These are phyloP conservation scores for Aplocera efformata DNA, from an alignment of 2,888 invertebrate genomes.

Conservation along the genomic window DNA sequence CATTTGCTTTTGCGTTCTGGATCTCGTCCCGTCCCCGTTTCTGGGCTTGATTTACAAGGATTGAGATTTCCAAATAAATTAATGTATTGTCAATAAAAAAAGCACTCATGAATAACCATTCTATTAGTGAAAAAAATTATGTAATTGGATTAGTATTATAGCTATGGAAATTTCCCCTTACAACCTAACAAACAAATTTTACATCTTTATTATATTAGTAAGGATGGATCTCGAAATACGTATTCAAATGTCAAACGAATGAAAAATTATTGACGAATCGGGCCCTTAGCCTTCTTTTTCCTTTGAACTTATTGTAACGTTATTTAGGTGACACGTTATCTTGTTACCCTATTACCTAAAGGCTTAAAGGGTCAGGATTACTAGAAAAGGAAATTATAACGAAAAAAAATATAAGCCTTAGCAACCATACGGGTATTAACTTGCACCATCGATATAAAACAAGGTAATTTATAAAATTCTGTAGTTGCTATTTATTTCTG, in stretches of 20 bases:
- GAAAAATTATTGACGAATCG: constrained; percentile 15
- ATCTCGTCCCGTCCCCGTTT: no score
- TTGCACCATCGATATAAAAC: neutral
- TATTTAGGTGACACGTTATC: constrained; percentile 20
- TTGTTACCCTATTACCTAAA: constrained; percentile 16
- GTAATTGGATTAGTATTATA: no score
- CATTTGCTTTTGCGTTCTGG: no score
- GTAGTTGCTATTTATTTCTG: constrained; percentile 2
- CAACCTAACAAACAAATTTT: neutral
- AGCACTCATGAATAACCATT: no score
- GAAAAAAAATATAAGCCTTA: no score
- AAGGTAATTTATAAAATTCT: neutral
- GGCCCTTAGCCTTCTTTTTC: constrained; percentile 4
- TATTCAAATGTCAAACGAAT: constrained; percentile 16
- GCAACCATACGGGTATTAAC: neutral
- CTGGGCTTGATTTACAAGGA: no score
- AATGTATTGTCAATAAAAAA: no score
- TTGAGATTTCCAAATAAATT: no score
- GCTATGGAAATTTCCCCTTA: no score
- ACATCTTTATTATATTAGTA: neutral
- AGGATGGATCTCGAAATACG: neutral
- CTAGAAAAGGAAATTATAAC: no score
- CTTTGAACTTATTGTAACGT: constrained; percentile 14
- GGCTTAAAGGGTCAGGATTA: no score
- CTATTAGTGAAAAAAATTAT: no score